A percentile compares a stretch with the other conserved stretches of the same genome.
Evolutionary conservation across 2,113 vertebrate species (phyloP).

Genomic region (Sylvia atricapilla): DNA sequence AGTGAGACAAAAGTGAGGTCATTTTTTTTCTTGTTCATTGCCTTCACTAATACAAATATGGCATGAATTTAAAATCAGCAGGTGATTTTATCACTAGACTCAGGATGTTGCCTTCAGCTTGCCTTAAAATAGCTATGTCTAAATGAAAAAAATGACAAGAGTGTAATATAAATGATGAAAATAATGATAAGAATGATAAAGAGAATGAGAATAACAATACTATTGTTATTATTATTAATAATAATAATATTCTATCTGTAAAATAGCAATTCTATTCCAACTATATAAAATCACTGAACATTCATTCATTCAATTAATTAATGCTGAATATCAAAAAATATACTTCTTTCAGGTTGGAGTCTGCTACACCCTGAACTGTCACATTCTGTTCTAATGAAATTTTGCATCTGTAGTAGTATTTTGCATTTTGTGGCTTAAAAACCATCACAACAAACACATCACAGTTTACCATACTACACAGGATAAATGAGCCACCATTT

Average conservation of each 20-base stretch:
- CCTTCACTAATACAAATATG: background rate
- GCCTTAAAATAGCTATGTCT: background rate
- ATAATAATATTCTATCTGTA: background rate
- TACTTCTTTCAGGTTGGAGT: background rate
- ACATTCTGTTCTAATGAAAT: background rate
- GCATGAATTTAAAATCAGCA: background rate
- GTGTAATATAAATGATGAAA: background rate
- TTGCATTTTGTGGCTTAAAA: background rate
- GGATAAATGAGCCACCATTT: background rate
- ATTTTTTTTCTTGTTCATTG: background rate
- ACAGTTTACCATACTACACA: background rate
- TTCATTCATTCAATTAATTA: background rate
- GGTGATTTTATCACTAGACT: background rate
- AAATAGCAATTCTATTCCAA: background rate
- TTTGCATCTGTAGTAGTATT: background rate
- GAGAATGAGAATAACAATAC: too few species aligned
- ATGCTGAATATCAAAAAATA: background rate
- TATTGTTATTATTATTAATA: too few species aligned
- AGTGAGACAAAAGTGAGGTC: fast-evolving
- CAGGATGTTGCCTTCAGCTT: background rate
- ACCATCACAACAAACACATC: background rate
- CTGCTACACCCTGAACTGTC: background rate
- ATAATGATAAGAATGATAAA: too few species aligned
- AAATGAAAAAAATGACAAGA: background rate
- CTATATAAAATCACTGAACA: background rate